Conservation (phyloP, 92 coral and sea anemone genomes). For the Anthopleura xanthogrammica region DNA sequence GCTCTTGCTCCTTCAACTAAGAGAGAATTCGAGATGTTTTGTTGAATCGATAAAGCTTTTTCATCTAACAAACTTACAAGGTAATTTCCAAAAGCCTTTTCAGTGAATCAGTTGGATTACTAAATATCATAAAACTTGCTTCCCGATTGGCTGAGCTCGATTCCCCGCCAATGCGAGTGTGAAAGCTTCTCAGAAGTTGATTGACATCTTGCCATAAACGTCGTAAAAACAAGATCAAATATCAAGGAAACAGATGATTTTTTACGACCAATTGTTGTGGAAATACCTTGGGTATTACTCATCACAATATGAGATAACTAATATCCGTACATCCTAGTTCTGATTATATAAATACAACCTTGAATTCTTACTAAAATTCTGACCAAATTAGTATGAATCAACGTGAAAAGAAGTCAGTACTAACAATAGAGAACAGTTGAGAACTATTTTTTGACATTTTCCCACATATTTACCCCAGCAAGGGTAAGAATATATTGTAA, state of each 20-base stretch:
- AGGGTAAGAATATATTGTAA: too few species aligned
- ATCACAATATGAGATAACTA: slow-evolving; percentile 3
- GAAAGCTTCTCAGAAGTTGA: not conserved
- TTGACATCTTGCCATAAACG: not conserved
- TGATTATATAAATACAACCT: not conserved
- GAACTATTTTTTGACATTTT: too few species aligned
- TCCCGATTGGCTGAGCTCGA: slow-evolving; percentile 9
- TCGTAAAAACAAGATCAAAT: slow-evolving; percentile 10
- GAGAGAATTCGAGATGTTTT: not conserved
- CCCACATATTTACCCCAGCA: too few species aligned
- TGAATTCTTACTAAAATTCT: not conserved
- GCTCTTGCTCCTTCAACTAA: not conserved
- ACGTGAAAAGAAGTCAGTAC: too few species aligned
- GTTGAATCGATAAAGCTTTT: not conserved
- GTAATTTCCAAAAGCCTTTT: slow-evolving; percentile 13
- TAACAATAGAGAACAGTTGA: too few species aligned
- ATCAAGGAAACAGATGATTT: slow-evolving; percentile 26
- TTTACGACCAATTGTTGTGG: not conserved
- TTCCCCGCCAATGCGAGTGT: not conserved
- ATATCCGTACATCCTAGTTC: slow-evolving; percentile 25
- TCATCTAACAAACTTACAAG: not conserved
- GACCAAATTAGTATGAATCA: not conserved
- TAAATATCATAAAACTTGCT: not conserved
- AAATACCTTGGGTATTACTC: slow-evolving; percentile 27
- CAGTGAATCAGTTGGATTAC: slow-evolving; percentile 9